A percentile compares a stretch with the other conserved stretches of the same genome.
Evolutionary conservation across 2,888 invertebrate species (phyloP).

Genomic region (Erebia palarica): DNA sequence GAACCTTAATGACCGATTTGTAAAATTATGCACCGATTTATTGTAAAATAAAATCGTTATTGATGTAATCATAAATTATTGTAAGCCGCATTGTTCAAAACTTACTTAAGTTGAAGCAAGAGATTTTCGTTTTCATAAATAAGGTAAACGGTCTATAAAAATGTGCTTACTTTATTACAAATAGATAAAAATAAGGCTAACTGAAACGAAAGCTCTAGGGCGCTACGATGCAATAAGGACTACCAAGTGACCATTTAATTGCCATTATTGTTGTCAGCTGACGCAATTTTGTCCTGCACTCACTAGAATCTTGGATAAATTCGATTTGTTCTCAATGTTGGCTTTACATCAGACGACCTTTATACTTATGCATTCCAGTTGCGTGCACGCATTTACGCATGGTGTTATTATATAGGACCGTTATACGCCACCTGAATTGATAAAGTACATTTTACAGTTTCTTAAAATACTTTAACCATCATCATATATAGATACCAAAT

Average conservation of each 20-base stretch:
- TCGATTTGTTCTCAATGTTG: conserved; percentile 34
- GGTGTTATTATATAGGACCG: conserved; percentile 21
- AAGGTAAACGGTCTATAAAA: neutral
- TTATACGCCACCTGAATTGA: neutral
- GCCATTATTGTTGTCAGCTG: conserved; percentile 22
- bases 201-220: neutral
- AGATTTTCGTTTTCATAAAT: no score
- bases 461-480: no score
- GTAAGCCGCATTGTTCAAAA: no score
- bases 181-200: neutral
- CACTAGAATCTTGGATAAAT: conserved; percentile 27
- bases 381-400: conserved; percentile 28
- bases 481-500: no score
- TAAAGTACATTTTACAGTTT: neutral
- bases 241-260: conserved; percentile 11
- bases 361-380: conserved; percentile 32
- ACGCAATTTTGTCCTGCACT: conserved; percentile 34
- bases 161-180: no score
- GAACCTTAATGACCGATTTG: no score
- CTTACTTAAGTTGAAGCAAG: no score
- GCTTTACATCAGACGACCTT: conserved; percentile 35
- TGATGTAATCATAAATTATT: no score
- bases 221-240: neutral
- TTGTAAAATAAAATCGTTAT: no score
- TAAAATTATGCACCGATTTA: no score